Percentiles rank a stretch among this genome's conserved stretches.
Evolutionary conservation across 2,888 invertebrate species (phyloP).

Genomic region (Drosophila infuscata): DNA sequence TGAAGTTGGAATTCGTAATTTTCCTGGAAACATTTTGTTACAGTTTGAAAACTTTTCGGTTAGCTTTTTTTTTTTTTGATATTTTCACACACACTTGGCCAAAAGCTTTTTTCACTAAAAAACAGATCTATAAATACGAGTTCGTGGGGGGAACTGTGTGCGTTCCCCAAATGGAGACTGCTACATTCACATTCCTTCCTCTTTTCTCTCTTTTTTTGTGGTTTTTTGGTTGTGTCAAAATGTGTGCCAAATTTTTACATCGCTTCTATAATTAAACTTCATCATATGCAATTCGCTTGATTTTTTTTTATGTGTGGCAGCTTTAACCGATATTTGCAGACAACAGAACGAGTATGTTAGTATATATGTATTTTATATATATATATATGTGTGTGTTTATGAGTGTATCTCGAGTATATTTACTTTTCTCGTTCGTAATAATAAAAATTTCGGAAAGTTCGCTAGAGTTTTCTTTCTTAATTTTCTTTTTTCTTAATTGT

Average conservation of each 20-base stretch:
- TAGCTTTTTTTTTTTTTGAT: neutral
- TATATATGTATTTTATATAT: constrained; percentile 10
- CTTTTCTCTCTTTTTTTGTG: neutral
- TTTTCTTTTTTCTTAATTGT: constrained; percentile 62
- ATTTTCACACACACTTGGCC: constrained; percentile 16
- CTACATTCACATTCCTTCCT: constrained; percentile 40
- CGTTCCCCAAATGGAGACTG: constrained; percentile 58
- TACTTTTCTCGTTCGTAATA: constrained; percentile 81
- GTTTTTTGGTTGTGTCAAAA: constrained; percentile 45
- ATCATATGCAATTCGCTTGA: constrained; percentile 49
- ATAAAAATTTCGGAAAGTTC: constrained; percentile 60
- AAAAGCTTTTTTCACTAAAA: constrained; percentile 50
- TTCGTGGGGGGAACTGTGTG: constrained; percentile 45
- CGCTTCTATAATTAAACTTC: constrained; percentile 70
- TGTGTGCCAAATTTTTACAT: constrained; percentile 66
- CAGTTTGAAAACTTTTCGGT: constrained; percentile 2
- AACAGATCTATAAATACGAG: constrained; percentile 68
- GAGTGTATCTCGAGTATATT: constrained; percentile 45
- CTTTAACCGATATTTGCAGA: constrained; percentile 62
- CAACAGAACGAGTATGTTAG: constrained; percentile 42
- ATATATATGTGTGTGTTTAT: constrained; percentile 16
- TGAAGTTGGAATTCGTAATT: neutral
- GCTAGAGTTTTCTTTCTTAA: constrained; percentile 4
- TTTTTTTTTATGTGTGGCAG: constrained; percentile 30
- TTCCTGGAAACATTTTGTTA: constrained; percentile 8